Percentiles rank a stretch among this genome's conserved stretches.
These are phyloP conservation scores for Acanthosepion pharaonis DNA, from an alignment of 2,888 invertebrate species.

Conservation along the genomic window DNA sequence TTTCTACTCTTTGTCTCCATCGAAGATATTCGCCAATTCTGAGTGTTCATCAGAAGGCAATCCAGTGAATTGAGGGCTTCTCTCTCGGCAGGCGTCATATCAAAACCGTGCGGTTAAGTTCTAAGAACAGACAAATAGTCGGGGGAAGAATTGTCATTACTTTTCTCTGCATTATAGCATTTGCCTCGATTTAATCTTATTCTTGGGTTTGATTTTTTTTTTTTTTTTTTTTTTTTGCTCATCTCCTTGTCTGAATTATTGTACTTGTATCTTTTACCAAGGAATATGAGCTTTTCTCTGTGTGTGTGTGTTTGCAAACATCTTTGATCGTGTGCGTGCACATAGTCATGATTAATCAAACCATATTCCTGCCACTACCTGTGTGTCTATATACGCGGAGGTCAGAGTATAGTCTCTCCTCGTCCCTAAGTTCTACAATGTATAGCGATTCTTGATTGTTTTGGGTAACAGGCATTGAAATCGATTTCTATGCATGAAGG, in stretches of 20 bases:
- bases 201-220: not conserved
- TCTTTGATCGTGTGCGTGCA: too few relatives aligned
- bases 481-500: too few relatives aligned
- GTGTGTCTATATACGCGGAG: too few relatives aligned
- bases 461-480: too few relatives aligned
- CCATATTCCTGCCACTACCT: too few relatives aligned
- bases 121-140: not conserved
- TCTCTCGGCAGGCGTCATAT: not conserved
- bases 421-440: too few relatives aligned
- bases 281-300: not conserved
- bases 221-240: not conserved
- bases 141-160: not conserved
- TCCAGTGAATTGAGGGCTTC: not conserved
- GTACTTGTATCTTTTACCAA: not conserved
- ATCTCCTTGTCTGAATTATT: not conserved
- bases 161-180: not conserved
- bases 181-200: not conserved
- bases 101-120: slow-evolving; percentile 16
- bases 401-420: too few relatives aligned
- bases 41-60: not conserved
- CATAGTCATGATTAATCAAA: too few relatives aligned
- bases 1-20: slow-evolving; percentile 33
- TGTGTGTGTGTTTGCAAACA: not conserved
- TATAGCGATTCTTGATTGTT: too few relatives aligned
- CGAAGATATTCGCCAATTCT: not conserved